Percentiles rank a stretch among this genome's conserved stretches.
Evolutionary conservation across 1,140 invertebrate genomes (phyloP).

Genomic region (Nilaparvata lugens): DNA sequence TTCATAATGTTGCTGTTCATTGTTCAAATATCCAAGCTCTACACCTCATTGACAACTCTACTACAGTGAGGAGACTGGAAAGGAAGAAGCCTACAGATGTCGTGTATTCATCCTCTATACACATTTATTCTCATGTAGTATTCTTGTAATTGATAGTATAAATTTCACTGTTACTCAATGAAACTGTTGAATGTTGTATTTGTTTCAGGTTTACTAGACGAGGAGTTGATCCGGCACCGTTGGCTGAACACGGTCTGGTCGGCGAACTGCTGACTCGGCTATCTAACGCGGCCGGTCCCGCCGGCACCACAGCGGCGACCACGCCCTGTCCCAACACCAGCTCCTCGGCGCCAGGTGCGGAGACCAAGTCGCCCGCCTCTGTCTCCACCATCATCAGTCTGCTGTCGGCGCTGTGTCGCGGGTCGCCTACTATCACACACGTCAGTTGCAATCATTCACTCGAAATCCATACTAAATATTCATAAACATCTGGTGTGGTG

Average conservation of each 20-base stretch:
- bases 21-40: too few relatives aligned
- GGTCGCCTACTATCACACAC: slow-evolving; percentile 86
- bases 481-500: too few relatives aligned
- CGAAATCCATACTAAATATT: too few relatives aligned
- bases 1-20: too few relatives aligned
- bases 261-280: slow-evolving; percentile 60
- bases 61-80: too few relatives aligned
- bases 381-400: slow-evolving; percentile 94
- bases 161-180: too few relatives aligned
- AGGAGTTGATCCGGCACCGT: slow-evolving; percentile 52
- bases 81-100: too few relatives aligned
- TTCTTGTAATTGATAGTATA: too few relatives aligned
- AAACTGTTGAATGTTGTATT: too few relatives aligned
- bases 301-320: slow-evolving; percentile 31
- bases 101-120: too few relatives aligned
- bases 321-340: slow-evolving; percentile 31
- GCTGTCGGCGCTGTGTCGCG: slow-evolving; percentile 86
- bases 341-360: slow-evolving; percentile 37
- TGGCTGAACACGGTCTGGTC: slow-evolving; percentile 51
- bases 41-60: too few relatives aligned
- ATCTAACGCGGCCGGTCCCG: slow-evolving; percentile 62
- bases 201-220: slow-evolving; percentile 44
- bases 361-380: slow-evolving; percentile 59
- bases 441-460: slow-evolving; percentile 45
- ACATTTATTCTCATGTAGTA: too few relatives aligned